Conservation (phyloP, 2,113 vertebrate genomes). For the Phylloscopus trochiloides region DNA sequence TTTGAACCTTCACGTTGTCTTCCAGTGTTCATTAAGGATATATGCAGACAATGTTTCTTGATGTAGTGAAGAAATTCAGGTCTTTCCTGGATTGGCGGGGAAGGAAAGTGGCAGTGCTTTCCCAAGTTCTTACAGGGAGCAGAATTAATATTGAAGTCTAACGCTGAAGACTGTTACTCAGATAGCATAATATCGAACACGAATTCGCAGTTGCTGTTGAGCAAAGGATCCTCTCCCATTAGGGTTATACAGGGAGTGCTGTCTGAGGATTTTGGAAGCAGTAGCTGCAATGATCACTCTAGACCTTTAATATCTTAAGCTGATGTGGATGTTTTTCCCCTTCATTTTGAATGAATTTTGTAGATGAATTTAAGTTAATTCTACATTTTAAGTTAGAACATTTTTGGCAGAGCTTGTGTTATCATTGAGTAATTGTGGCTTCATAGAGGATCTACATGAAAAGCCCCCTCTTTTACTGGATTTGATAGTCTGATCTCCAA, state of each 20-base stretch:
- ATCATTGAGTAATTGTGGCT: neutral
- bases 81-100: neutral
- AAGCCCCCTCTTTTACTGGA: neutral
- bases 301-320: neutral
- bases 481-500: neutral
- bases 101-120: neutral
- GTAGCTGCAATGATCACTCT: neutral
- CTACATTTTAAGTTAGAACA: fast-evolving
- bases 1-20: neutral
- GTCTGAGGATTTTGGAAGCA: neutral
- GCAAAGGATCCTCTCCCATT: neutral
- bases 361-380: neutral
- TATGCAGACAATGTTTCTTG: neutral
- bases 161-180: neutral
- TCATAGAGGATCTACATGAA: neutral
- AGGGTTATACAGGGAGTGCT: neutral
- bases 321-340: neutral
- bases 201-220: neutral
- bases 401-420: neutral
- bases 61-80: neutral
- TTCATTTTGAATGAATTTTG: neutral
- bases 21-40: neutral
- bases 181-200: fast-evolving
- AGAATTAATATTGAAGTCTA: neutral
- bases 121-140: neutral